Percentiles rank a stretch among this genome's conserved stretches.
Evolutionary conservation across 2,113 vertebrate genomes (phyloP).

Genomic region (Neogobius melanostomus): DNA sequence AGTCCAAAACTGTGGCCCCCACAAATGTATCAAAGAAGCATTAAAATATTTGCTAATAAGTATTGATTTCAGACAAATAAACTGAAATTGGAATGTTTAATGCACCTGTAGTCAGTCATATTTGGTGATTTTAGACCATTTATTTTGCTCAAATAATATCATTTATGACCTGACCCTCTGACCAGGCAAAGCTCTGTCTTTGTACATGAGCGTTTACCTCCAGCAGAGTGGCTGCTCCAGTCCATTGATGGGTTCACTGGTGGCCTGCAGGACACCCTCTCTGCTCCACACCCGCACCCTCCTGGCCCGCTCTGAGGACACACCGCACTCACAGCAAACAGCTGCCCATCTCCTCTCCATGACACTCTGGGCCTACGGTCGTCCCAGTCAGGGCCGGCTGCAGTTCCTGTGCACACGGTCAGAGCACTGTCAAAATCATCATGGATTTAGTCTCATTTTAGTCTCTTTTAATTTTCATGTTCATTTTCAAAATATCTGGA

Average conservation of each 20-base stretch:
- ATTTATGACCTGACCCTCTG: too few relatives aligned
- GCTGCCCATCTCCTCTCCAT: constrained; percentile 94
- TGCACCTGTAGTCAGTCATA: too few relatives aligned
- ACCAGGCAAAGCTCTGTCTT: neutral
- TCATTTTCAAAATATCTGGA: too few relatives aligned
- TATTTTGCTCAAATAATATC: too few relatives aligned
- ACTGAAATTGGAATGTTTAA: too few relatives aligned
- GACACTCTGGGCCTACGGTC: constrained; percentile 82
- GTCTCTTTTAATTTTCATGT: too few relatives aligned
- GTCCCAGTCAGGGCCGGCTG: constrained; percentile 84
- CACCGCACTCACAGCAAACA: constrained; percentile 88
- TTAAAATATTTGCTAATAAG: too few relatives aligned
- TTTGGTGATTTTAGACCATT: too few relatives aligned
- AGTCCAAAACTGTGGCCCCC: too few relatives aligned
- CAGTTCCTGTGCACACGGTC: constrained; percentile 73
- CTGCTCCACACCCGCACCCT: constrained; percentile 67
- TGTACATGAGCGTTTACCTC: constrained; percentile 81
- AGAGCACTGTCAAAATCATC: neutral
- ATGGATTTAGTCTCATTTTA: too few relatives aligned
- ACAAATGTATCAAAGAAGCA: too few relatives aligned
- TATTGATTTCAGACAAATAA: too few relatives aligned
- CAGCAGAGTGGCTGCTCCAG: constrained; percentile 89
- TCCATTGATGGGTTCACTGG: constrained; percentile 87
- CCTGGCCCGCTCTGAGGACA: constrained; percentile 84
- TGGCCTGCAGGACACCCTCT: constrained; percentile 91